phyloP scores from a whole-genome alignment of 2,888 invertebrate genomes.

The Oscheius sp. region DNA sequence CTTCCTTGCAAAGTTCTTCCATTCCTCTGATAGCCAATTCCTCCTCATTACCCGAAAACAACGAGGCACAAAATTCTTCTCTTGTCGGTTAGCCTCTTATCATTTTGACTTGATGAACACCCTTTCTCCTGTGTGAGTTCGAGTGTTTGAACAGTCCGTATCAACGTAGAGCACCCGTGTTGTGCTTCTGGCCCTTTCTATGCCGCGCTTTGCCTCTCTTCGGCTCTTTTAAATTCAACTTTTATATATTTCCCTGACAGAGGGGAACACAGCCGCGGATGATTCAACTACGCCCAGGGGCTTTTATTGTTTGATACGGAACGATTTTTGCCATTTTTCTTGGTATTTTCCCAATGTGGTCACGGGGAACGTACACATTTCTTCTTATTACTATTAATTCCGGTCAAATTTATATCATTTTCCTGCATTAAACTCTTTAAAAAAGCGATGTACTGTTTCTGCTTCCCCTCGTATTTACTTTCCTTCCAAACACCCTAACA shows the following conservation, averaged over 20 bases:
- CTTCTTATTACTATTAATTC: too few species aligned
- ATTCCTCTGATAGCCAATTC: too few species aligned
- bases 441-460: too few species aligned
- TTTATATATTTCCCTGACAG: not conserved
- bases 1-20: too few species aligned
- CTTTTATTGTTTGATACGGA: not conserved
- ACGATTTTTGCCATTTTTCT: not conserved
- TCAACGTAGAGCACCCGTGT: conserved; percentile 26
- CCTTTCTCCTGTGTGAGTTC: not conserved
- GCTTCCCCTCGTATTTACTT: too few species aligned
- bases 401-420: too few species aligned
- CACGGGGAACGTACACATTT: too few species aligned
- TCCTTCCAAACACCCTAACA: too few species aligned
- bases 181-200: conserved; percentile 17
- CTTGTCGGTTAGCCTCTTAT: conserved; percentile 30
- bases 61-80: conserved; percentile 30
- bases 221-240: too few species aligned
- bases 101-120: conserved; percentile 33
- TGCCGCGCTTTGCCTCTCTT: conserved; percentile 2
- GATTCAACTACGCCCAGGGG: too few species aligned
- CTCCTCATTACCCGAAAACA: not conserved
- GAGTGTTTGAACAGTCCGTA: conserved; percentile 32
- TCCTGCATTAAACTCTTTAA: too few species aligned
- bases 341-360: too few species aligned
- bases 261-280: not conserved